Evolutionary conservation across 1,140 invertebrate species (phyloP), one percentile per base, ranked within the genome.

Genomic region (Parasteatoda tepidariorum): DNA sequence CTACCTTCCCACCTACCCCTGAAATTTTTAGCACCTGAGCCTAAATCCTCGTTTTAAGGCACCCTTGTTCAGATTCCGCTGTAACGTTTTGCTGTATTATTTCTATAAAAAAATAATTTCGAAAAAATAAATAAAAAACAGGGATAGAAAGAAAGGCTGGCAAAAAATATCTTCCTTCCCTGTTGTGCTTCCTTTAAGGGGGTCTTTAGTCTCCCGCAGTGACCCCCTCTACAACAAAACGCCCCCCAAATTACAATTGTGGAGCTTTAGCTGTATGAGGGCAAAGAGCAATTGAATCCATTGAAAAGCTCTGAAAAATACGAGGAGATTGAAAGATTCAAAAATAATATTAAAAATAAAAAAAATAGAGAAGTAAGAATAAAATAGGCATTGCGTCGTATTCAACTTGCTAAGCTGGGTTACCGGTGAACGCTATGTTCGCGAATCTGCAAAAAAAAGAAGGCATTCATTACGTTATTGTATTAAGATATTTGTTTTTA

Each of bases 161-260:
- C 15, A 41, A 34, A 48, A 75, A 76, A n/a, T 28, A 55, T 33
- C 28, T 59, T 30, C 62, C 75, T 55, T 4, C 28, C 41, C 62
- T 48, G 41, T 33, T 33, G 62, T 34, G 75, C 75, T 76, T 76
- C 73, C 73, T 76, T 76, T 66, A 41, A 55, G 75, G 75, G 75
- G 75, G 62, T 78, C 75, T 78, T 67, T 67, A 76, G 34, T 22
- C 73, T 48, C 73, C 73, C 18, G 57, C 73, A 18, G 73, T 26
- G 59, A 55, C 73, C 75, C 75, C 75, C 48, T 67, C 68, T n/a
- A 78, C 75, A 78, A 78, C 75, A 67, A 78, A 78, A 78, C 75
- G 75, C 75, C 75, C 75, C 75, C 75, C 75, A 78, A 78, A 78
- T 78, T 78, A 78, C 75, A 67, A 78, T 78, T 78, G 75, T 78